Evolutionary conservation across 2,797 vertebrate genomes (phyloP).

Genomic region (Gadopsis bispinosus): DNA sequence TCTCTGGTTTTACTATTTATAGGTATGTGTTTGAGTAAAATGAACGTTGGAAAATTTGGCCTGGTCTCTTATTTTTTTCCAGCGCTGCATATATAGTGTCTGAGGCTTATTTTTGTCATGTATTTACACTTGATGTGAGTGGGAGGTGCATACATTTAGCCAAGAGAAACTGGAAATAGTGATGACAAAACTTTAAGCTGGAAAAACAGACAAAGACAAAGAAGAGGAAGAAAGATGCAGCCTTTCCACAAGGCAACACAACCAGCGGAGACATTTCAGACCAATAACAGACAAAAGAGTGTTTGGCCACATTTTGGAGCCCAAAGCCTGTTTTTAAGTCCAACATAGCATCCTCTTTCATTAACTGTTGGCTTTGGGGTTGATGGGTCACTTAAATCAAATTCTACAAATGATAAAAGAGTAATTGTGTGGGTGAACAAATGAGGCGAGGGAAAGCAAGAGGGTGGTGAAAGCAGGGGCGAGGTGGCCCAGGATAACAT

Average conservation of each 20-base stretch:
- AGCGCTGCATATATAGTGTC: not conserved
- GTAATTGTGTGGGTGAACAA: not conserved
- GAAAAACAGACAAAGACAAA: not conserved
- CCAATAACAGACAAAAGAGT: not conserved
- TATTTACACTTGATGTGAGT: not conserved
- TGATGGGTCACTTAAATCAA: not conserved
- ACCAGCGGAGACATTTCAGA: not conserved
- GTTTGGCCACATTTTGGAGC: not conserved
- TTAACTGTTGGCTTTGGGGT: not conserved
- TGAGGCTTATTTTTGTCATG: not conserved
- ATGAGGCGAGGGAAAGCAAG: not conserved
- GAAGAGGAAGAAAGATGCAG: not conserved
- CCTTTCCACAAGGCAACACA: not conserved
- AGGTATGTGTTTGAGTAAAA: no score
- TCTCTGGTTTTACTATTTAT: no score
- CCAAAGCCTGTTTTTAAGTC: not conserved
- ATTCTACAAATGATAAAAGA: not conserved
- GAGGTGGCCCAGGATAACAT: not conserved
- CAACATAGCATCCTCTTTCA: not conserved
- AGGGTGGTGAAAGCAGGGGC: not conserved
- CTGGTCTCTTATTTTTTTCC: no score
- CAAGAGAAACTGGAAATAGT: not conserved
- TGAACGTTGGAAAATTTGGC: no score
- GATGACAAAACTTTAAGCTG: not conserved
- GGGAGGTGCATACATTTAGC: not conserved